Conservation (phyloP, 2,888 invertebrate genomes). For the Zele albiditarsus region DNA sequence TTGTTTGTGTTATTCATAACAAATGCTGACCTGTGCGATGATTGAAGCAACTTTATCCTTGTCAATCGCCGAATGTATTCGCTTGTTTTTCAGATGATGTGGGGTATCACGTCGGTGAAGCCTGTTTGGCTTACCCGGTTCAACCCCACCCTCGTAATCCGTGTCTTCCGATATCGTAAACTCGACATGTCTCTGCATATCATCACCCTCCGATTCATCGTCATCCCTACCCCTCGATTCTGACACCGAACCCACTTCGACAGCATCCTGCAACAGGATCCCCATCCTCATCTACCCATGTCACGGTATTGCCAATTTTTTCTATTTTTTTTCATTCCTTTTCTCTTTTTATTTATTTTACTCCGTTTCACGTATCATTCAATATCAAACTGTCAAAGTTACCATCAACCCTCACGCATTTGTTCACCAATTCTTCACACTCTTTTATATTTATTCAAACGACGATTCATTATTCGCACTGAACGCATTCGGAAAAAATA, state of each 20-base stretch:
- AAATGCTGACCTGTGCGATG: conserved; percentile 78
- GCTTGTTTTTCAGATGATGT: conserved; percentile 98
- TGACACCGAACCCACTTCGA: conserved; percentile 73
- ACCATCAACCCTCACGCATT: neutral
- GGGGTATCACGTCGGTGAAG: conserved; percentile 97
- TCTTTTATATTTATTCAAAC: conserved; percentile 1
- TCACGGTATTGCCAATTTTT: conserved; percentile 27
- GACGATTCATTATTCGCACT: conserved; percentile 23
- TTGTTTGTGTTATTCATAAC: conserved; percentile 15
- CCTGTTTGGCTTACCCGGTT: conserved; percentile 77
- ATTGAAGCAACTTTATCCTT: conserved; percentile 84
- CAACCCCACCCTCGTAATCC: conserved; percentile 73
- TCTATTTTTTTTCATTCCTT: neutral
- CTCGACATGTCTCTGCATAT: conserved; percentile 72
- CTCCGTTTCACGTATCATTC: no score
- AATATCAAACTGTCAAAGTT: neutral
- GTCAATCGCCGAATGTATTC: conserved; percentile 82
- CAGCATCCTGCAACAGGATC: conserved; percentile 61
- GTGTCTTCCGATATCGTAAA: conserved; percentile 69
- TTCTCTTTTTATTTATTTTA: conserved; percentile 1
- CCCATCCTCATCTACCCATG: conserved; percentile 48
- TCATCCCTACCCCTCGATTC: conserved; percentile 77
- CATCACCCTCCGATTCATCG: conserved; percentile 80
- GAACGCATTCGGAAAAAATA: conserved; percentile 21
- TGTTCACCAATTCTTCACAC: neutral